Evolutionary conservation across 2,797 vertebrate species (phyloP).

Genomic region (Sphenopsis melanotis): DNA sequence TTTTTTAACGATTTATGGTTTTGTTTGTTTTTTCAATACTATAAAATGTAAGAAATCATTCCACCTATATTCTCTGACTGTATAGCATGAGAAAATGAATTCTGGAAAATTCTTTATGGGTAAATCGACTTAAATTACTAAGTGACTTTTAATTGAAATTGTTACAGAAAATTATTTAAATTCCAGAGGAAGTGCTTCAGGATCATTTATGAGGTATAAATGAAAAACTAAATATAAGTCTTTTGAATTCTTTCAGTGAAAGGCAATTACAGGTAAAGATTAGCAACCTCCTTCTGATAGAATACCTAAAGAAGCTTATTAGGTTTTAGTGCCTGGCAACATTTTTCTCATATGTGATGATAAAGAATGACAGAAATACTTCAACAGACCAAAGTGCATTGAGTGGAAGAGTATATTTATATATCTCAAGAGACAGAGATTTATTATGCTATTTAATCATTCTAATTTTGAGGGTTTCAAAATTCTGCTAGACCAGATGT

Average conservation of each 20-base stretch:
- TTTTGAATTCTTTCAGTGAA: background rate
- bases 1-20: background rate
- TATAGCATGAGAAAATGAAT: background rate
- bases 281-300: background rate
- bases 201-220: background rate
- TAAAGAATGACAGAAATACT: background rate
- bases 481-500: background rate
- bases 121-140: background rate
- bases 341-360: conserved; percentile 10
- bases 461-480: background rate
- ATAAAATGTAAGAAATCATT: background rate
- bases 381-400: background rate
- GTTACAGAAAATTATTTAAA: background rate
- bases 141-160: background rate
- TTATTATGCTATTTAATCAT: background rate
- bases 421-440: background rate
- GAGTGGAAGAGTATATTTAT: background rate
- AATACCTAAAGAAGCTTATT: background rate
- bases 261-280: background rate
- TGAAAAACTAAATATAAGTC: background rate
- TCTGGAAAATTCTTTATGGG: background rate
- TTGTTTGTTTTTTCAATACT: background rate
- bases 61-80: background rate
- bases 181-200: background rate
- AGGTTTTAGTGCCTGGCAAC: background rate